These are phyloP conservation scores for Hystrix cristata DNA, from an alignment of 2,113 vertebrate species.

Conservation along the genomic window DNA sequence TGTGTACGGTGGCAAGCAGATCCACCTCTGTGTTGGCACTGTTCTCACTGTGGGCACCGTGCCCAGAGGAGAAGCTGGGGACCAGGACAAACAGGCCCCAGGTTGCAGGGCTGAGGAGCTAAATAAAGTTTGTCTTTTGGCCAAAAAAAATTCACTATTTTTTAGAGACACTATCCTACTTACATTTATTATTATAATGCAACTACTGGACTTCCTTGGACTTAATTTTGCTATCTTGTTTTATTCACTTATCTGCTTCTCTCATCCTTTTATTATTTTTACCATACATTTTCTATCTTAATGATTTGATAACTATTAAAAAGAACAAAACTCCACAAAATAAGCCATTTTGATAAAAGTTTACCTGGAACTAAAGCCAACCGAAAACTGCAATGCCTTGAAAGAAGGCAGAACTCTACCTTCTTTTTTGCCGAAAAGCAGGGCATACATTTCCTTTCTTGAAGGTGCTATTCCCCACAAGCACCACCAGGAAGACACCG, in stretches of 20 bases:
- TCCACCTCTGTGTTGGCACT: not conserved
- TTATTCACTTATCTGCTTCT: not conserved
- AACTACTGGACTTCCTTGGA: not conserved
- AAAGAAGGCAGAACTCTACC: not conserved
- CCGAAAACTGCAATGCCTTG: not conserved
- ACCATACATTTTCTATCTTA: not conserved
- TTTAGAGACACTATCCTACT: not conserved
- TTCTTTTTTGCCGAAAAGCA: not conserved
- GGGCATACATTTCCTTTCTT: not conserved
- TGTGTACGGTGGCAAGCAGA: not conserved
- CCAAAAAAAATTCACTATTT: not conserved
- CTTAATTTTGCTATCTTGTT: not conserved
- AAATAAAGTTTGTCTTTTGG: not conserved
- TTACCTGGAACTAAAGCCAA: not conserved
- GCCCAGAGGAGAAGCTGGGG: not conserved
- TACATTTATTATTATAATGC: not conserved
- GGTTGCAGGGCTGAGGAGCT: not conserved
- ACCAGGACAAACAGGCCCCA: not conserved
- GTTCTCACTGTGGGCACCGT: not conserved
- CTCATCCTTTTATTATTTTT: not conserved
- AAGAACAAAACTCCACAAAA: not conserved
- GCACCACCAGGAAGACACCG: not conserved
- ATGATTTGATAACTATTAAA: not conserved
- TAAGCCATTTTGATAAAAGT: not conserved
- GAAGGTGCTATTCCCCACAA: not conserved